Percentiles rank a stretch among this genome's conserved stretches.
These are phyloP conservation scores for Arge pagana DNA, from an alignment of 2,888 invertebrate genomes.

Conservation along the genomic window DNA sequence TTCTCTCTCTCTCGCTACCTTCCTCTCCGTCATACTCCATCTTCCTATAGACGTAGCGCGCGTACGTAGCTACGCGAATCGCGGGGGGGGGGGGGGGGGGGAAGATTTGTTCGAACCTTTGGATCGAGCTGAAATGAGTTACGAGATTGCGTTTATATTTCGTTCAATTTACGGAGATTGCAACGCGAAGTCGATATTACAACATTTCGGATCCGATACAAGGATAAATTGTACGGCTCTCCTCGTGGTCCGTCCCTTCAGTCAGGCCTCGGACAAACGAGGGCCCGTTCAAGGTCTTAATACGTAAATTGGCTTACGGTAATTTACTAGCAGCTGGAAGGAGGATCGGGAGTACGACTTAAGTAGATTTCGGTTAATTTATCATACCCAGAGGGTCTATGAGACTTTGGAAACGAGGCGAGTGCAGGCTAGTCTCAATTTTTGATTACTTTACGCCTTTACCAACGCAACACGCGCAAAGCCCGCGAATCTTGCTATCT, in stretches of 20 bases:
- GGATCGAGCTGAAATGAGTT: neutral
- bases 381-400: too few species aligned
- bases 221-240: neutral
- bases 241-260: too few species aligned
- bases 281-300: conserved; percentile 11
- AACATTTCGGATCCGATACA: neutral
- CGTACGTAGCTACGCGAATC: neutral
- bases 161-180: conserved; percentile 3
- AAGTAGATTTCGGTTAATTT: conserved; percentile 7
- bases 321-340: conserved; percentile 9
- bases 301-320: conserved; percentile 11
- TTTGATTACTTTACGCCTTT: too few species aligned
- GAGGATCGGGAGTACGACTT: neutral
- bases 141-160: conserved; percentile 4
- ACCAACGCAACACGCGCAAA: too few species aligned
- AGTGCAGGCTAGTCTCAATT: too few species aligned
- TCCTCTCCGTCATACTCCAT: too few species aligned
- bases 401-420: too few species aligned
- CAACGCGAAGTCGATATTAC: neutral
- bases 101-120: neutral
- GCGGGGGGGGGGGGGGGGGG: neutral
- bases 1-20: too few species aligned
- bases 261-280: too few species aligned
- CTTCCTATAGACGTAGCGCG: too few species aligned
- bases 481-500: too few species aligned